A percentile compares a stretch with the other conserved stretches of the same genome.
These are phyloP conservation scores for Meiosimyza decipiens DNA, from an alignment of 2,888 invertebrate species.

Conservation along the genomic window DNA sequence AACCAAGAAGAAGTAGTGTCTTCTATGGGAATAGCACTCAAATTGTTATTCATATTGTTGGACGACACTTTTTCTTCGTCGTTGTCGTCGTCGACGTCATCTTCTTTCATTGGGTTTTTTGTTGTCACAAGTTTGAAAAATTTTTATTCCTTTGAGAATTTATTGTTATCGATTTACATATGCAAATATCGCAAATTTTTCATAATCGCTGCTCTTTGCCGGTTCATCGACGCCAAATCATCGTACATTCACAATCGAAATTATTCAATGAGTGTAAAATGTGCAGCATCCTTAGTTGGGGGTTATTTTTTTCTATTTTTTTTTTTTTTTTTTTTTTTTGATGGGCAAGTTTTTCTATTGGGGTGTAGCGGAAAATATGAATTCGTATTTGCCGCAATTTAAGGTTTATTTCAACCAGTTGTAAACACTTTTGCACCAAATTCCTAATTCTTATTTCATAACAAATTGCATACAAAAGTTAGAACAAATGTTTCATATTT, in stretches of 20 bases:
- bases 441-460: no score
- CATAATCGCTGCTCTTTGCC: conserved; percentile 56
- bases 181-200: conserved; percentile 66
- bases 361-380: no score
- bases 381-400: no score
- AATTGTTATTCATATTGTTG: conserved; percentile 9
- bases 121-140: conserved; percentile 31
- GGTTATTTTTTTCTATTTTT: no score
- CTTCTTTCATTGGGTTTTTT: conserved; percentile 3
- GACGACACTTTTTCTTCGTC: background rate
- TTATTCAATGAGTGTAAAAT: conserved; percentile 61
- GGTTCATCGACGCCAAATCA: conserved; percentile 45
- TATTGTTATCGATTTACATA: conserved; percentile 65
- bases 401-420: no score
- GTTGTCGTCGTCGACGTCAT: background rate
- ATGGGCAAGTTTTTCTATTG: background rate
- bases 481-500: no score
- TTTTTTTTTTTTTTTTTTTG: background rate
- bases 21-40: background rate
- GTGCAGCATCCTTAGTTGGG: conserved; percentile 9
- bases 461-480: no score
- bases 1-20: background rate
- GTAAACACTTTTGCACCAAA: no score
- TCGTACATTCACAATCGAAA: conserved; percentile 58
- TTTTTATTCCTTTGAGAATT: conserved; percentile 53